Percentiles rank a stretch among this genome's conserved stretches.
Conservation (phyloP, 2,888 invertebrate genomes). For the Spisula subtruncata region DNA sequence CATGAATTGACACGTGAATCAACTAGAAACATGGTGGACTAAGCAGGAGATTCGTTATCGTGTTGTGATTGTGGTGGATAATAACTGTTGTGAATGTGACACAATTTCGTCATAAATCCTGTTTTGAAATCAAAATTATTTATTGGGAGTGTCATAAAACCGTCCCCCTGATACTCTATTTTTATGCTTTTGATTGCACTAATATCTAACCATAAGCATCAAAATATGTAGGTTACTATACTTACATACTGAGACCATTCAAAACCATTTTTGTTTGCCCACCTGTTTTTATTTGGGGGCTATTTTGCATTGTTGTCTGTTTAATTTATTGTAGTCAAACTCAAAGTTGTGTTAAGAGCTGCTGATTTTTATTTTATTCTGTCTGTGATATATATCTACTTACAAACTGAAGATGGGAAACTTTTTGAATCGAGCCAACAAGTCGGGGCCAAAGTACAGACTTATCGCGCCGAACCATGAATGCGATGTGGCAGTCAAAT, state of each 20-base stretch:
- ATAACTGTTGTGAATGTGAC: neutral
- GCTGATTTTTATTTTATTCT: neutral
- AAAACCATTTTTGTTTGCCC: slow-evolving; percentile 5
- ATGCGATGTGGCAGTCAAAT: slow-evolving; percentile 64
- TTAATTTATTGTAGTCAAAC: no score
- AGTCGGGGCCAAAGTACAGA: slow-evolving; percentile 76
- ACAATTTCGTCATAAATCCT: neutral
- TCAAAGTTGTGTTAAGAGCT: neutral
- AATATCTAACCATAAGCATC: neutral
- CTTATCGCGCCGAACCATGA: slow-evolving; percentile 80
- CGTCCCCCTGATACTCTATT: neutral
- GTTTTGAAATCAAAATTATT: slow-evolving; percentile 16
- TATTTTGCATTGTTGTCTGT: neutral
- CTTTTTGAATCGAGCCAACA: slow-evolving; percentile 71
- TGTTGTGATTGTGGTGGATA: slow-evolving; percentile 14
- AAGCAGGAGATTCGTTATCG: neutral
- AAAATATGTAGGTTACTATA: slow-evolving; percentile 17
- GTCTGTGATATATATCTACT: neutral
- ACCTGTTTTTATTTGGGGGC: neutral
- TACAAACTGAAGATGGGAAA: slow-evolving; percentile 77
- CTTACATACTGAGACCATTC: neutral
- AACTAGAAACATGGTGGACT: slow-evolving; percentile 17
- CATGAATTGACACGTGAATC: slow-evolving; percentile 22
- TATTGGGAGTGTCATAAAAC: neutral
- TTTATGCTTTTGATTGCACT: neutral